Percentiles rank a stretch among this genome's conserved stretches.
Evolutionary conservation across 2,888 invertebrate genomes (phyloP).

Genomic region (Platycheirus albimanus): DNA sequence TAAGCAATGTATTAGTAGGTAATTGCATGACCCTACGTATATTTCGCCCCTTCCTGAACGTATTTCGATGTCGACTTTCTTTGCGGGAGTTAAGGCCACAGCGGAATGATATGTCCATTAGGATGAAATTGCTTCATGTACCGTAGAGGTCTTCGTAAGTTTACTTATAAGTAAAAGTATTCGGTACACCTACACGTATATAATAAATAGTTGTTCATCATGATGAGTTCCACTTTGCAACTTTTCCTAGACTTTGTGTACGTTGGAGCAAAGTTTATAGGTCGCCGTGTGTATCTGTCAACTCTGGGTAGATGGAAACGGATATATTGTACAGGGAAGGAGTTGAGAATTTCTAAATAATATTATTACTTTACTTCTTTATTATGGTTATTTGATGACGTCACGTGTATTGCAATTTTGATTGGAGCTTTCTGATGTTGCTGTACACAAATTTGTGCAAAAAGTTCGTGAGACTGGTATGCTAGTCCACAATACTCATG

Average conservation of each 20-base stretch:
- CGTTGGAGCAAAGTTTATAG: slow-evolving; percentile 67
- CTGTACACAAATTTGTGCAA: too few relatives aligned
- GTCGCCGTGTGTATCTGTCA: slow-evolving; percentile 43
- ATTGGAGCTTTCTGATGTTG: too few relatives aligned
- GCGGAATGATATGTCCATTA: slow-evolving; percentile 73
- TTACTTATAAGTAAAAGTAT: slow-evolving; percentile 14
- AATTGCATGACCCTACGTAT: slow-evolving; percentile 72
- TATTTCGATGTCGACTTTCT: slow-evolving; percentile 21
- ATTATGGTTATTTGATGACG: too few relatives aligned
- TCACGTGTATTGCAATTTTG: too few relatives aligned
- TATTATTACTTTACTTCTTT: too few relatives aligned
- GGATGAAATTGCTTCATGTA: slow-evolving; percentile 68
- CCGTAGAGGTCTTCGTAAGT: slow-evolving; percentile 31
- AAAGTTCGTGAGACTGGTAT: too few relatives aligned
- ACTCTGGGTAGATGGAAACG: not conserved
- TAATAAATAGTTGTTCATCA: slow-evolving; percentile 57
- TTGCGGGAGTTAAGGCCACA: slow-evolving; percentile 43
- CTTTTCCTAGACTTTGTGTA: slow-evolving; percentile 49
- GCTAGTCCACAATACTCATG: too few relatives aligned
- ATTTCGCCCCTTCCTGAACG: slow-evolving; percentile 38
- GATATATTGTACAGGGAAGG: slow-evolving; percentile 8
- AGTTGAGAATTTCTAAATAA: not conserved
- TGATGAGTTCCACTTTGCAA: slow-evolving; percentile 69
- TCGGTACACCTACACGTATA: slow-evolving; percentile 22
- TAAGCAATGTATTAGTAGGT: slow-evolving; percentile 73